phyloP scores from a whole-genome alignment of 2,113 vertebrate genomes.

The Passer domesticus region DNA sequence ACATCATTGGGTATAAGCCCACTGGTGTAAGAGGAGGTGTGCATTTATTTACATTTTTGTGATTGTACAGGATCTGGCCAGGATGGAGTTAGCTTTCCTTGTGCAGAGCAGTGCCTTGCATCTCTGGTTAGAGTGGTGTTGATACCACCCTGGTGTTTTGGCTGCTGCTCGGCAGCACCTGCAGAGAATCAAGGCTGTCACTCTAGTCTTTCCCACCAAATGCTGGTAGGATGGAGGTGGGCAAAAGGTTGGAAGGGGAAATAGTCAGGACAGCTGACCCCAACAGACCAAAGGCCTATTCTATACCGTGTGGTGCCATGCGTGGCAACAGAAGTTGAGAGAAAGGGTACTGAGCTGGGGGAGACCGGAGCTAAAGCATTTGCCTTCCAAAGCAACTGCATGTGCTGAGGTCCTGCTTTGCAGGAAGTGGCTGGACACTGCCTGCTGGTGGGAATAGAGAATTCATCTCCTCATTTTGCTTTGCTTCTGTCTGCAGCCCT shows the following conservation, averaged over 20 bases:
- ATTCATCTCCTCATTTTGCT: not conserved
- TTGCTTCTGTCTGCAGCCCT: not conserved
- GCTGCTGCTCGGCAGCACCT: not conserved
- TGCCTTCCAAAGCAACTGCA: not conserved
- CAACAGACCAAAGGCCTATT: not conserved
- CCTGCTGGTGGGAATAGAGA: not conserved
- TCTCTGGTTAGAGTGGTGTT: not conserved
- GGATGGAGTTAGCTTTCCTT: not conserved
- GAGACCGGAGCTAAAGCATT: not conserved
- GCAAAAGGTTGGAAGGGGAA: not conserved
- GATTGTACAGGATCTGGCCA: not conserved
- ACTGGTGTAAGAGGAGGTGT: not conserved
- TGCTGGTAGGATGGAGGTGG: not conserved
- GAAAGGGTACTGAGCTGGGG: fast-evolving
- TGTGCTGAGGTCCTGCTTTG: not conserved
- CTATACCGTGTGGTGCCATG: too few species aligned
- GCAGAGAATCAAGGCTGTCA: not conserved
- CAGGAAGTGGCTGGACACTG: not conserved
- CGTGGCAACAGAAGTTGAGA: not conserved
- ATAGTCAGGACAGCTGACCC: not conserved
- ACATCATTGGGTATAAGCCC: not conserved
- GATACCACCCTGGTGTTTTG: not conserved
- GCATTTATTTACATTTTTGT: not conserved
- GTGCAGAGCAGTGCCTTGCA: not conserved
- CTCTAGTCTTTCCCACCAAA: not conserved